Evolutionary conservation across 2,113 vertebrate species (phyloP).

Genomic region (Ploceus nigricollis): DNA sequence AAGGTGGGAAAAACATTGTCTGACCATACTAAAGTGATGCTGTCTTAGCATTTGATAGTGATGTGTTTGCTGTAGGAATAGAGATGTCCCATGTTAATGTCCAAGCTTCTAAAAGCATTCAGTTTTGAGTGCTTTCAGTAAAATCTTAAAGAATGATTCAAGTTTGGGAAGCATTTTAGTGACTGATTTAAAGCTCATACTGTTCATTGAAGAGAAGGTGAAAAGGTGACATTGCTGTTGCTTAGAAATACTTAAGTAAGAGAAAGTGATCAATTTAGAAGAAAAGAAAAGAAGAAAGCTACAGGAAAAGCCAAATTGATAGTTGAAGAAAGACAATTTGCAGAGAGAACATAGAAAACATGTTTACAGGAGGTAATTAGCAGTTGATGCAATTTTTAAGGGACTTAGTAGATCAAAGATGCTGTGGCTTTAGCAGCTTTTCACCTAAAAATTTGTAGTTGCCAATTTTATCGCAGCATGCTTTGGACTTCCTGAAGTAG

Average conservation of each 20-base stretch:
- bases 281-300: slow-evolving; percentile 19
- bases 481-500: neutral
- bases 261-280: slow-evolving; percentile 21
- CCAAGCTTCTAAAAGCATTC: neutral
- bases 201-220: slow-evolving; percentile 16
- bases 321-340: slow-evolving; percentile 41
- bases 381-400: neutral
- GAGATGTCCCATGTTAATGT: neutral
- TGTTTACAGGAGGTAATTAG: slow-evolving; percentile 46
- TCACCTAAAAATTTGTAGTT: neutral
- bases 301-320: slow-evolving; percentile 34
- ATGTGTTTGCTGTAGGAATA: neutral
- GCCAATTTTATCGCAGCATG: neutral
- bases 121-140: neutral
- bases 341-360: neutral
- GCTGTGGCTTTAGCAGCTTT: neutral
- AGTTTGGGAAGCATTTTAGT: neutral
- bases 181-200: neutral
- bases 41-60: neutral
- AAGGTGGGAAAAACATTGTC: neutral
- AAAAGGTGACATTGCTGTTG: slow-evolving; percentile 14
- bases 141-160: neutral
- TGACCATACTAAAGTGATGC: neutral
- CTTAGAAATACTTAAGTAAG: slow-evolving; percentile 54
- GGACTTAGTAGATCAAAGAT: slow-evolving; percentile 28